Conservation (phyloP, 1,140 invertebrate genomes). For the Eriocheir sinensis region DNA sequence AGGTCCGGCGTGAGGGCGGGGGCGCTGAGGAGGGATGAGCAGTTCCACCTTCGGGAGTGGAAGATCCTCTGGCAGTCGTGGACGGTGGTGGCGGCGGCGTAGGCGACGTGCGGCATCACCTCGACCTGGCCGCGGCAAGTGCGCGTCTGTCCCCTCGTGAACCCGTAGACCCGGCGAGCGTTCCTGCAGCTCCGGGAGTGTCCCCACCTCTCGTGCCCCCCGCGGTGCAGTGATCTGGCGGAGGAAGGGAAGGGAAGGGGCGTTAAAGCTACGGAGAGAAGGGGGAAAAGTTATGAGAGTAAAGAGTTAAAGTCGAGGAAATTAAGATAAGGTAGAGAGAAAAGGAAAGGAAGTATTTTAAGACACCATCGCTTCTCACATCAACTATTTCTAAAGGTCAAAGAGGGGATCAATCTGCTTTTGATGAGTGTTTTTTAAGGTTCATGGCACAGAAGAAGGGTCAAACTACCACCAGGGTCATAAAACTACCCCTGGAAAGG, state of each 20-base stretch:
- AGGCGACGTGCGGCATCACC: slow-evolving; percentile 89
- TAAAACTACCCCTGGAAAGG: too few relatives aligned
- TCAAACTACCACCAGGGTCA: too few relatives aligned
- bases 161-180: slow-evolving; percentile 83
- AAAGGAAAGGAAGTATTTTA: too few relatives aligned
- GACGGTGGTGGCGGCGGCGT: slow-evolving; percentile 87
- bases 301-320: too few relatives aligned
- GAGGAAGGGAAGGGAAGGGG: neutral
- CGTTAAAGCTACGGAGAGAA: too few relatives aligned
- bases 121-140: slow-evolving; percentile 87
- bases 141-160: slow-evolving; percentile 86
- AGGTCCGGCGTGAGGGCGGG: slow-evolving; percentile 89
- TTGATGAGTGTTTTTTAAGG: too few relatives aligned
- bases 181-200: slow-evolving; percentile 79
- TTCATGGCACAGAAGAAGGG: too few relatives aligned
- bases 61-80: slow-evolving; percentile 89
- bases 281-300: too few relatives aligned
- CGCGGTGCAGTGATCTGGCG: slow-evolving; percentile 63
- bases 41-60: slow-evolving; percentile 91
- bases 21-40: slow-evolving; percentile 88
- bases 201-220: slow-evolving; percentile 77
- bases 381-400: too few relatives aligned
- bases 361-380: too few relatives aligned
- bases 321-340: too few relatives aligned
- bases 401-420: too few relatives aligned